These are phyloP conservation scores for Apodemia zela DNA, from an alignment of 2,888 invertebrate species.

Conservation along the genomic window DNA sequence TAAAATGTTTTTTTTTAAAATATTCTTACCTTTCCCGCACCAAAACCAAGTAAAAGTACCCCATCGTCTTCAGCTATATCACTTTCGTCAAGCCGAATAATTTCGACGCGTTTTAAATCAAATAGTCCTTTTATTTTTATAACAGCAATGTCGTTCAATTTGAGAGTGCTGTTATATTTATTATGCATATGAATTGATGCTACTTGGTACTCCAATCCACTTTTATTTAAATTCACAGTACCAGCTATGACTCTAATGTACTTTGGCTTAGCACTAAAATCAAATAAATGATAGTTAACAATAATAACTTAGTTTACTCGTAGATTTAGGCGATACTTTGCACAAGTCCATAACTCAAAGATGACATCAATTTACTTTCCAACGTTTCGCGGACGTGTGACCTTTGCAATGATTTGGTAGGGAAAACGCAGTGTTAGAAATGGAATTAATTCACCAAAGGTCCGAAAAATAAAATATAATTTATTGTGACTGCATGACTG, in stretches of 20 bases:
- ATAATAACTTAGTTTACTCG: too few species aligned
- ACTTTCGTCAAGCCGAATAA: slow-evolving; percentile 41
- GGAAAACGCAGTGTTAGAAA: too few species aligned
- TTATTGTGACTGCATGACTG: too few species aligned
- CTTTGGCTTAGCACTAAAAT: slow-evolving; percentile 52
- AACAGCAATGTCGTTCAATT: slow-evolving; percentile 59
- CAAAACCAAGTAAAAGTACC: slow-evolving; percentile 59
- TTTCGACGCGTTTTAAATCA: slow-evolving; percentile 41
- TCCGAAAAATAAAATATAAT: too few species aligned
- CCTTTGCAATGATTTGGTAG: too few species aligned
- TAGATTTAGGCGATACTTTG: too few species aligned
- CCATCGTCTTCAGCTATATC: slow-evolving; percentile 50
- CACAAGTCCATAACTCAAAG: too few species aligned
- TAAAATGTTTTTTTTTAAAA: neutral
- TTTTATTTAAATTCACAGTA: slow-evolving; percentile 54
- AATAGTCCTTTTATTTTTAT: slow-evolving; percentile 48
- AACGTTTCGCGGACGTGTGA: too few species aligned
- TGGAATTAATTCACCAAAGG: too few species aligned
- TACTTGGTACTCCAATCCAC: slow-evolving; percentile 46
- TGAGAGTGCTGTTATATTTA: slow-evolving; percentile 44
- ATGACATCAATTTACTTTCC: too few species aligned
- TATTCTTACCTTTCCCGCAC: slow-evolving; percentile 49
- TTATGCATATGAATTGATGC: slow-evolving; percentile 44
- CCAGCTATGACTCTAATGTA: slow-evolving; percentile 57
- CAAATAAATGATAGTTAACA: neutral